A percentile compares a stretch with the other conserved stretches of the same genome.
Evolutionary conservation across 1,140 invertebrate species (phyloP).

Genomic region (Drosophila micromelanica): DNA sequence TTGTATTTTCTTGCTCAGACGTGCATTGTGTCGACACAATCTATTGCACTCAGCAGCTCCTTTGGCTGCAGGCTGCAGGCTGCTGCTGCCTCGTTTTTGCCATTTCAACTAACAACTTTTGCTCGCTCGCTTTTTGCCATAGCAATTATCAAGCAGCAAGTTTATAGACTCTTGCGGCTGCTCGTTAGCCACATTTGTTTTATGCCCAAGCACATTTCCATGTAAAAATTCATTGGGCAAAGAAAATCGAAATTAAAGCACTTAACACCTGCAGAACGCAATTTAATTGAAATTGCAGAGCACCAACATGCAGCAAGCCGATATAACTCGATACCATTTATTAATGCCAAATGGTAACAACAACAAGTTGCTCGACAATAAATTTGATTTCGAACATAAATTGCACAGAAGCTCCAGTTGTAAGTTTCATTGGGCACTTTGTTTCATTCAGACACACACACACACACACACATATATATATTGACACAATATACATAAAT

Average conservation of each 20-base stretch:
- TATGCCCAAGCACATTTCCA: slow-evolving; percentile 32
- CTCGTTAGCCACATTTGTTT: slow-evolving; percentile 57
- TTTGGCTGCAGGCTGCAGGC: slow-evolving; percentile 5
- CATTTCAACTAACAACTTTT: slow-evolving; percentile 52
- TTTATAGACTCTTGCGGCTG: slow-evolving; percentile 48
- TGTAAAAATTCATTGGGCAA: slow-evolving; percentile 64
- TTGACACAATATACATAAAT: slow-evolving; percentile 63
- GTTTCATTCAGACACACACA: slow-evolving; percentile 24
- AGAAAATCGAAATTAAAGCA: slow-evolving; percentile 69
- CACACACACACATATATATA: slow-evolving; percentile 27
- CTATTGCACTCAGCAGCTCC: slow-evolving; percentile 34
- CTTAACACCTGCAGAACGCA: slow-evolving; percentile 61
- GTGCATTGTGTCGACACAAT: slow-evolving; percentile 68
- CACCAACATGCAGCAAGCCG: slow-evolving; percentile 44
- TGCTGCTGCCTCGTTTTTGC: slow-evolving; percentile 34
- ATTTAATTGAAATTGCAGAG: slow-evolving; percentile 68
- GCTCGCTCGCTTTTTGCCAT: slow-evolving; percentile 43
- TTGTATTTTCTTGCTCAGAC: slow-evolving; percentile 56
- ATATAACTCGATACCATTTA: slow-evolving; percentile 56
- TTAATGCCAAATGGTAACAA: slow-evolving; percentile 48
- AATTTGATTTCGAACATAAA: slow-evolving; percentile 16
- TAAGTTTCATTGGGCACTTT: slow-evolving; percentile 51
- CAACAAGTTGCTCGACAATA: slow-evolving; percentile 16
- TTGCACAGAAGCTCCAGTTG: slow-evolving; percentile 31
- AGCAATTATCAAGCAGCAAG: slow-evolving; percentile 69